Evolutionary conservation across 2,888 invertebrate species (phyloP).

Genomic region (Hemithea aestivaria): DNA sequence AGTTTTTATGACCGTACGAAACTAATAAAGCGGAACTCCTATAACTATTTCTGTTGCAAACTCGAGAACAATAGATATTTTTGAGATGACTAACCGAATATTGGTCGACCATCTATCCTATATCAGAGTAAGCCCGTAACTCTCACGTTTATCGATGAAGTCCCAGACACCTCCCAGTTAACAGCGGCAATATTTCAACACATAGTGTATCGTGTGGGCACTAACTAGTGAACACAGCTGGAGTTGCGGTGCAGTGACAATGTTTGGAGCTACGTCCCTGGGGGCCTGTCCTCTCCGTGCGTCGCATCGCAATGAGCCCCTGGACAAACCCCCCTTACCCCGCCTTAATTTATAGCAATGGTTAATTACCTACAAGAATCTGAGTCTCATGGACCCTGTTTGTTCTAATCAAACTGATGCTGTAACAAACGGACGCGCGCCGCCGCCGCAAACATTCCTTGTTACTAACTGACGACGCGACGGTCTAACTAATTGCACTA

Average conservation of each 20-base stretch:
- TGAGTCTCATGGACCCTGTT: conserved; percentile 48
- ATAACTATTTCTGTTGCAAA: no score
- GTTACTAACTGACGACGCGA: not conserved
- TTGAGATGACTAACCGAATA: no score
- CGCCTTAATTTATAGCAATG: conserved; percentile 66
- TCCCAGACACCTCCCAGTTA: conserved; percentile 34
- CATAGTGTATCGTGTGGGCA: conserved; percentile 53
- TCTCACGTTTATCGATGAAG: conserved; percentile 33
- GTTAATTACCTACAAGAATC: conserved; percentile 70
- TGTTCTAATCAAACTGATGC: conserved; percentile 37
- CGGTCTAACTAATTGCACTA: not conserved
- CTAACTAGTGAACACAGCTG: conserved; percentile 69
- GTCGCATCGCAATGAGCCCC: conserved; percentile 60
- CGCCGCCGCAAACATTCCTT: conserved; percentile 15
- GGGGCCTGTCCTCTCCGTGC: conserved; percentile 37
- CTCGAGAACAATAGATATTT: no score
- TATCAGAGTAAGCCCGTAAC: conserved; percentile 21
- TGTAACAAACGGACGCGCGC: conserved; percentile 14
- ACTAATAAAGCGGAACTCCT: no score
- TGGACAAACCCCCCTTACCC: conserved; percentile 26
- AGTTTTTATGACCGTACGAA: no score
- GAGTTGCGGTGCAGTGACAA: conserved; percentile 64
- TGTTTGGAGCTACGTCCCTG: conserved; percentile 48
- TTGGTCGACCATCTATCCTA: conserved; percentile 5
- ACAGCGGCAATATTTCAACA: conserved; percentile 55